A percentile compares a stretch with the other conserved stretches of the same genome.
Evolutionary conservation across 2,888 invertebrate genomes (phyloP).

Genomic region (Melikaiella ostensackeni): DNA sequence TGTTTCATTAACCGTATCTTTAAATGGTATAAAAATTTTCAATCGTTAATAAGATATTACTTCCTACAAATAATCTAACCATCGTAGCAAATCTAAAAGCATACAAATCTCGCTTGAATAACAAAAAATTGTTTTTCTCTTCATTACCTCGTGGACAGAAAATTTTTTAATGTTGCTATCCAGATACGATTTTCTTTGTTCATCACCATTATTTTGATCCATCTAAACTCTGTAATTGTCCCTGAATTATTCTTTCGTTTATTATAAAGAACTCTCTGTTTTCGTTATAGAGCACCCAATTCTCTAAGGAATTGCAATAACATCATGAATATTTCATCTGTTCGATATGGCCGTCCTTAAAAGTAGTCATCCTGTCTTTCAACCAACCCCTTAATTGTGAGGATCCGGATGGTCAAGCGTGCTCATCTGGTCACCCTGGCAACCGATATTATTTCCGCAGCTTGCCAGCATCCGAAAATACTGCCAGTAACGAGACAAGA

Average conservation of each 20-base stretch:
- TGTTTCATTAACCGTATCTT: background rate
- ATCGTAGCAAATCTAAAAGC: too few species aligned
- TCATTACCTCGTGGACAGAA: too few species aligned
- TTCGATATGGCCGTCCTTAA: constrained; percentile 36
- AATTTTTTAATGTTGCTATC: background rate
- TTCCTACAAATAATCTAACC: too few species aligned
- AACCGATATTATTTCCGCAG: constrained; percentile 66
- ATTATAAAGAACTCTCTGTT: background rate
- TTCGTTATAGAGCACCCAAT: background rate
- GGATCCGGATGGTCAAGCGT: constrained; percentile 6
- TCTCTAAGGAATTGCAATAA: constrained; percentile 65
- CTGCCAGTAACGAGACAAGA: constrained; percentile 60
- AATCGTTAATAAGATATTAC: too few species aligned
- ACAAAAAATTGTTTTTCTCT: too few species aligned
- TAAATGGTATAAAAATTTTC: background rate
- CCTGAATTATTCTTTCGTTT: background rate
- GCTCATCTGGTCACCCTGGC: constrained; percentile 32
- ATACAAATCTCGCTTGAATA: too few species aligned
- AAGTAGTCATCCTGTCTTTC: constrained; percentile 7
- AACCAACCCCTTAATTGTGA: constrained; percentile 15
- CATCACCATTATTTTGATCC: background rate
- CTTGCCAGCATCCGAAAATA: constrained; percentile 62
- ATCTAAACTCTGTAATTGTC: background rate
- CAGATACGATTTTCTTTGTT: background rate
- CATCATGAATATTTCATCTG: constrained; percentile 67